phyloP scores from a whole-genome alignment of 2,888 invertebrate species.

The Rosalia funebris region DNA sequence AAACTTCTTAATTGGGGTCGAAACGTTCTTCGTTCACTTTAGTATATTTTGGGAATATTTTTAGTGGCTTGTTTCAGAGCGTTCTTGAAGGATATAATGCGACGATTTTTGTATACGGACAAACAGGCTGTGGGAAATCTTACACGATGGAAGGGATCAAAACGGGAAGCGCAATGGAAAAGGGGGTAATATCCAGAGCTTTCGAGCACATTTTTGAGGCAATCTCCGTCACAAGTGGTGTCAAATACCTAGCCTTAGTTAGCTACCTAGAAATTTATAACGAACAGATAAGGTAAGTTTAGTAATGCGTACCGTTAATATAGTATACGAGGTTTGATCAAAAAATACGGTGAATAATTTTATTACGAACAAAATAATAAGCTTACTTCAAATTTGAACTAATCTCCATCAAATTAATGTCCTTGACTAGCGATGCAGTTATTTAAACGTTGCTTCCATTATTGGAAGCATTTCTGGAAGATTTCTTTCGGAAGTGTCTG shows the following conservation, averaged over 20 bases:
- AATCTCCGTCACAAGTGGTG: conserved; percentile 76
- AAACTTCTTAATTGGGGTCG: neutral
- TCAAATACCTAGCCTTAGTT: conserved; percentile 79
- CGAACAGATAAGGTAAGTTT: conserved; percentile 73
- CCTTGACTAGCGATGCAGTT: no score
- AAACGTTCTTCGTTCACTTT: neutral
- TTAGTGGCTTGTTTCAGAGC: conserved; percentile 68
- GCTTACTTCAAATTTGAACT: no score
- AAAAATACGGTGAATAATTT: no score
- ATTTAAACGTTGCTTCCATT: no score
- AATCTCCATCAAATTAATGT: no score
- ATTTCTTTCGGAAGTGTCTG: no score
- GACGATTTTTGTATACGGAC: conserved; percentile 93
- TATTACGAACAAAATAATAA: no score
- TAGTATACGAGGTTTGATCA: no score
- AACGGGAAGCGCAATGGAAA: conserved; percentile 58
- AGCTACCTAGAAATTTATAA: conserved; percentile 88
- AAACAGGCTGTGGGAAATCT: conserved; percentile 92
- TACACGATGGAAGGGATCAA: conserved; percentile 85
- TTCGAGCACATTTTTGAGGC: conserved; percentile 92
- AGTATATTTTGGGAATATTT: no score
- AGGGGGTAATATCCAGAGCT: conserved; percentile 79
- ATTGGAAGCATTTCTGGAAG: no score
- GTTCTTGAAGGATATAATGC: conserved; percentile 93
- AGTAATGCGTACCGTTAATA: no score